These are phyloP conservation scores for Nothoprocta pentlandii DNA, from an alignment of 2,113 vertebrate genomes.

Conservation along the genomic window DNA sequence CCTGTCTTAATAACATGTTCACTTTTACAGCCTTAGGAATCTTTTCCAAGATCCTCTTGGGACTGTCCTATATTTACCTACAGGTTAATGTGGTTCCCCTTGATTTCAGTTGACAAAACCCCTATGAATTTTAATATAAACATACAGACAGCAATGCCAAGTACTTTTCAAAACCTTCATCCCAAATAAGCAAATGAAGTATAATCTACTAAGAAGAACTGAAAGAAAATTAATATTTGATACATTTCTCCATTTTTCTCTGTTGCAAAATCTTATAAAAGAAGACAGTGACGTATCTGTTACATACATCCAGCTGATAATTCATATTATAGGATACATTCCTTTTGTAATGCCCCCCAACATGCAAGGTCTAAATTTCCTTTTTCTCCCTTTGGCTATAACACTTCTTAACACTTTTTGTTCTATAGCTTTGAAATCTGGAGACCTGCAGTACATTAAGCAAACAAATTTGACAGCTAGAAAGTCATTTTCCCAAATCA, in stretches of 20 bases:
- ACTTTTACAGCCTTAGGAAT: not conserved
- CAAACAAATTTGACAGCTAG: not conserved
- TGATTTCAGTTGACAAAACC: not conserved
- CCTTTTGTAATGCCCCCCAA: not conserved
- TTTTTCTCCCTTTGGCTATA: not conserved
- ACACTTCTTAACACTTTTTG: not conserved
- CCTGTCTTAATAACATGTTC: not conserved
- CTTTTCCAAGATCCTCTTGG: not conserved
- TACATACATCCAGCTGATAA: not conserved
- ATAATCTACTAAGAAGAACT: not conserved
- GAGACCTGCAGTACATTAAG: slow-evolving; percentile 13
- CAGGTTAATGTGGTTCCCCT: not conserved
- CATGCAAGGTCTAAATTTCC: not conserved
- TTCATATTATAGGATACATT: not conserved
- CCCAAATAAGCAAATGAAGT: not conserved
- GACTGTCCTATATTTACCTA: not conserved
- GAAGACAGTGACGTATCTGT: not conserved
- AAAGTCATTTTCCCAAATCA: not conserved
- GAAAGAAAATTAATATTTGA: not conserved
- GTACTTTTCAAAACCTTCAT: not conserved
- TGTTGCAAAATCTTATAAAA: not conserved
- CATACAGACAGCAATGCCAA: not conserved
- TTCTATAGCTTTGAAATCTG: not conserved
- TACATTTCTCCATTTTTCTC: not conserved
- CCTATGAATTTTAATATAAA: not conserved